Percentiles rank a stretch among this genome's conserved stretches.
Evolutionary conservation across 2,888 invertebrate species (phyloP).

Genomic region (Clepsis dumicolana): DNA sequence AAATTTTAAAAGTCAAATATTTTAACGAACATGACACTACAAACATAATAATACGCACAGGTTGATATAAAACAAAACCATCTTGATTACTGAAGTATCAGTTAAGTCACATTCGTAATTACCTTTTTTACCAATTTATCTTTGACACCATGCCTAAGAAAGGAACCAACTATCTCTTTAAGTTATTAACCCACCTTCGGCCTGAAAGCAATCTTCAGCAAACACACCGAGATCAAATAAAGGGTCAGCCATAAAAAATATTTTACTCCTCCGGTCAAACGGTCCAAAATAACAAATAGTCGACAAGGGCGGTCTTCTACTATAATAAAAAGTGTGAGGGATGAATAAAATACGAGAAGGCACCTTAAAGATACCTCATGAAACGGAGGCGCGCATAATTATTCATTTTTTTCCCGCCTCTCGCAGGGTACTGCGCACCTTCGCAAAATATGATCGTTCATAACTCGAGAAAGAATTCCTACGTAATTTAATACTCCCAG

Average conservation of each 20-base stretch:
- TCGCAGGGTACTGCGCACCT: slow-evolving; percentile 36
- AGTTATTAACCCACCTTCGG: neutral
- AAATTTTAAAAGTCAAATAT: too few species aligned
- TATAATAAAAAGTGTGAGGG: slow-evolving; percentile 32
- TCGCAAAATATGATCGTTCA: slow-evolving; percentile 44
- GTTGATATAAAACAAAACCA: too few species aligned
- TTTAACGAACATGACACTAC: too few species aligned
- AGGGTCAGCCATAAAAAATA: slow-evolving; percentile 8
- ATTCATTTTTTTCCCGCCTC: slow-evolving; percentile 43
- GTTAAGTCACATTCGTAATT: too few species aligned
- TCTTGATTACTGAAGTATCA: too few species aligned
- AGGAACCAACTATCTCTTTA: neutral
- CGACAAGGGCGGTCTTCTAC: slow-evolving; percentile 21
- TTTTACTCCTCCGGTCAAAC: slow-evolving; percentile 7
- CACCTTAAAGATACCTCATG: slow-evolving; percentile 29
- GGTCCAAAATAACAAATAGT: slow-evolving; percentile 23
- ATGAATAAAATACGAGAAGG: slow-evolving; percentile 39
- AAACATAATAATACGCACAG: too few species aligned
- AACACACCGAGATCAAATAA: slow-evolving; percentile 1
- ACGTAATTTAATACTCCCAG: slow-evolving; percentile 47
- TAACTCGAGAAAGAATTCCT: slow-evolving; percentile 43
- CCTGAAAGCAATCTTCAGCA: neutral
- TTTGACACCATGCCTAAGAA: too few species aligned
- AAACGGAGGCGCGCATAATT: slow-evolving; percentile 37
- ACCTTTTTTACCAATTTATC: neutral